Base-by-base conservation (phyloP, 2,113 vertebrate genomes). In the Cromileptes altivelis region DNA sequence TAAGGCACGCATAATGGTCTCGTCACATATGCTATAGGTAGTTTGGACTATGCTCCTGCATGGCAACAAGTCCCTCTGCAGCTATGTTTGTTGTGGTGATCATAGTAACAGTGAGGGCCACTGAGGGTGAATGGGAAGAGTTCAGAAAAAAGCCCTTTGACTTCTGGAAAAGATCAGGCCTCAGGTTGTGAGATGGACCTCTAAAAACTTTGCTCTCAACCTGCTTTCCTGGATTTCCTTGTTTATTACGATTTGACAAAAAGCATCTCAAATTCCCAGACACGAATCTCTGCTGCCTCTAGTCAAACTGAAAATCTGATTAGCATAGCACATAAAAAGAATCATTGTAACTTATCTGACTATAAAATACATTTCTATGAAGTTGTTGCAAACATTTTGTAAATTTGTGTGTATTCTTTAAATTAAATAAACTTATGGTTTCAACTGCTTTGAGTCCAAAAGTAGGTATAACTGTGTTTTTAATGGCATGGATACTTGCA, bases 31-130 rank as follows among this genome's bases (percentile, higher is more conserved):
- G 72, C 68, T 81, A 76, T 62, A 80, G 58, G 75, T 52, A 67
- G 52, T 70, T 75, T 82, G 73, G 67, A 69, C 42, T 81, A 19
- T 27, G 14, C 4, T 58, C 11, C 45, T 81, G 42, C 79, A 65
- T 76, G 77, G 84, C 85, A 90, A 73, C 83, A 71, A 17, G 73
- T 61, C 19, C 3, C 17, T 72, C 37, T 79, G 68, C 19, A 61
- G 74, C 19, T 58, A 25, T 84, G 78, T 90, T 90, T 93, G 88
- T 85, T 90, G 73, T 91, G 80, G 78, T 76, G 62, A 75, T 72
- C 78, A 75, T 81, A 11, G 77, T 61, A 84, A 90, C 78, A 61
- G 42, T 6, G 45, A 78, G 70, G 75, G 56, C 15, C 21, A 4
- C 42, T 65, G 40, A 33, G 58, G 69, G 69, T 30, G 42, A 6